Percentiles rank a stretch among this genome's conserved stretches.
Conservation (phyloP, 2,888 invertebrate species). For the Coelinius sp. region DNA sequence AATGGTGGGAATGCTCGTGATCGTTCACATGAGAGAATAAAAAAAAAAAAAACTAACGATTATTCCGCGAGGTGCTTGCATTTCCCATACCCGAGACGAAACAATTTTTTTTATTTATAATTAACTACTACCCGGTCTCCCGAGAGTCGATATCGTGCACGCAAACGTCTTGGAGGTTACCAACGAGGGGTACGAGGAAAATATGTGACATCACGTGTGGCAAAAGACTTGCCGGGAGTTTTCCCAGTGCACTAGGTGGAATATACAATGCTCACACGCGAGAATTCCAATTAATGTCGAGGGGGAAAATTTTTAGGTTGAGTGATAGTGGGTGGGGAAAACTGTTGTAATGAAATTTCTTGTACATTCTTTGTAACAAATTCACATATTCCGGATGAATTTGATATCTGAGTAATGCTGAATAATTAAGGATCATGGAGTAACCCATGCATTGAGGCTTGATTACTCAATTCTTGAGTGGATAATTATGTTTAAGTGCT, state of each 20-base stretch:
- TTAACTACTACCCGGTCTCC: constrained; percentile 50
- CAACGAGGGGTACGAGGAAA: constrained; percentile 28
- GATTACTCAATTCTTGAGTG: not conserved
- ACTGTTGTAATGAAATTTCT: constrained; percentile 7
- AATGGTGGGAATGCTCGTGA: not conserved
- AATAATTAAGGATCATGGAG: not conserved
- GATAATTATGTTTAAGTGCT: not conserved
- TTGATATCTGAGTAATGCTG: not conserved
- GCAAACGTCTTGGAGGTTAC: constrained; percentile 51
- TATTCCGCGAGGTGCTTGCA: constrained; percentile 10
- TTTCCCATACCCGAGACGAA: constrained; percentile 48
- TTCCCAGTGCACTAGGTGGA: constrained; percentile 38
- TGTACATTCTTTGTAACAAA: not conserved
- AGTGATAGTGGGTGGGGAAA: constrained; percentile 24
- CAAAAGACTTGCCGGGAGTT: constrained; percentile 41
- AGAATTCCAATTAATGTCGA: constrained; percentile 48
- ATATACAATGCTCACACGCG: constrained; percentile 34
- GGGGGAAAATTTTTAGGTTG: constrained; percentile 42
- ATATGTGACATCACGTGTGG: constrained; percentile 46
- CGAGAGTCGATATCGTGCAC: constrained; percentile 56
- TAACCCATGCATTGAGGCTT: not conserved
- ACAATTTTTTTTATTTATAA: constrained; percentile 61
- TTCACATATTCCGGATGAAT: not conserved
- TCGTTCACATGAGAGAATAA: not conserved
- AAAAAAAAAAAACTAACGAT: not conserved